Conservation (phyloP, 2,888 invertebrate species). For the Drosophila prolongata region DNA sequence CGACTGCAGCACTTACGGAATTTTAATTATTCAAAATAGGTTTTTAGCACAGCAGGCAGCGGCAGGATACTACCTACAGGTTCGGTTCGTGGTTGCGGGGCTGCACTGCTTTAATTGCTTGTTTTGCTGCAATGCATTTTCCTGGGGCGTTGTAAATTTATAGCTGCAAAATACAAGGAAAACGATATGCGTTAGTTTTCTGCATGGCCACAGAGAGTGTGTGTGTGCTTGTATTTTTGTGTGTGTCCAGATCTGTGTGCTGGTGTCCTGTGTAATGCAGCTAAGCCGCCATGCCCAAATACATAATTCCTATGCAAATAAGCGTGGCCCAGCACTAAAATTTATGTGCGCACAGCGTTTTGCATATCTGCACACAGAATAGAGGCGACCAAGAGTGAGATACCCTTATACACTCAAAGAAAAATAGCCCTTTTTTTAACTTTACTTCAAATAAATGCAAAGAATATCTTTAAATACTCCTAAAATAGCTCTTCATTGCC, state of each 20-base stretch:
- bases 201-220: constrained; percentile 60
- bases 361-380: constrained; percentile 66
- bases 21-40: constrained; percentile 79
- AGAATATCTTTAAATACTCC: too few relatives aligned
- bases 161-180: constrained; percentile 73
- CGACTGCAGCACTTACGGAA: constrained; percentile 68
- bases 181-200: constrained; percentile 72
- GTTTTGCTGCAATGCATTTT: constrained; percentile 77
- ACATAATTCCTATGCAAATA: constrained; percentile 78
- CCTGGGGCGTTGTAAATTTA: constrained; percentile 71
- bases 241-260: constrained; percentile 33
- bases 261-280: constrained; percentile 66
- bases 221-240: constrained; percentile 24
- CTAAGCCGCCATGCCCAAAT: constrained; percentile 74
- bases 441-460: too few relatives aligned
- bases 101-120: constrained; percentile 70
- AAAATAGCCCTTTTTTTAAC: accelerated
- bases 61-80: constrained; percentile 12
- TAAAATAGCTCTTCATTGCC: too few relatives aligned
- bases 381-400: constrained; percentile 30
- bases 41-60: constrained; percentile 61
- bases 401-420: constrained; percentile 15
- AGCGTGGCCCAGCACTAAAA: constrained; percentile 67
- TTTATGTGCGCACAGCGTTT: constrained; percentile 72
- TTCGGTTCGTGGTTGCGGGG: constrained; percentile 14